Base-by-base conservation (phyloP, 1,140 invertebrate species). In the Leptopilina boulardi region DNA sequence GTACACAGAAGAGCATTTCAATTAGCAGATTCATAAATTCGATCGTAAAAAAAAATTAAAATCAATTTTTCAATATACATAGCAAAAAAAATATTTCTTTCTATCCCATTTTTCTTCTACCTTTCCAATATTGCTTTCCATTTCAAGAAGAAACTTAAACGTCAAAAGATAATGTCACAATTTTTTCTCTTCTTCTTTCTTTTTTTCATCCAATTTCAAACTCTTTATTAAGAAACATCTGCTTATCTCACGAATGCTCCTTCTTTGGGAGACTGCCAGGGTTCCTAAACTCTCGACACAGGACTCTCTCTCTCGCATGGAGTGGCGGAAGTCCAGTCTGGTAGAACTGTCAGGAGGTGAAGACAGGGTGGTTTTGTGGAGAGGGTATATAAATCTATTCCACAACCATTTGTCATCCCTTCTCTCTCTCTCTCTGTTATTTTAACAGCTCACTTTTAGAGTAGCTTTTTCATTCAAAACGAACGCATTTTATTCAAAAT, bases 351-450 rank as follows among this genome's bases (percentile, higher is more conserved):
- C 18, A 44, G 30, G 83, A 77, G 71, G 73, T 77, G 75, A 80
- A 77, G 75, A 78, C 72, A 73, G 59, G 54, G 74, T 44, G 77
- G 81, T 83, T 82, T 38, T 6, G 34, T 38, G 79, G n/a, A n/a
- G n/a, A 76, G 79, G 80, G 83, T 80, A n/a, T n/a, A n/a, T n/a
- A 85, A 87, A 86, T 86, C 83, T 83, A 85, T 84, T 80, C 73
- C 74, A 76, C 77, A 76, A 78, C 81, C 80, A 83, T 85, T 87
- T 87, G 84, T 87, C 84, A 86, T 82, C 79, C 71, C 26, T n/a
- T n/a, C n/a, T n/a, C n/a, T n/a, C n/a, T n/a, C n/a, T n/a, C n/a
- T 5, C 34, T 77, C 13, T 84, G 81, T 77, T 83, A 79, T 87
- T 87, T 86, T 85, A 83, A 85, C 75, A 81, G 80, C 77, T 80